Conservation (phyloP, 2,113 vertebrate genomes). For the Conger conger region DNA sequence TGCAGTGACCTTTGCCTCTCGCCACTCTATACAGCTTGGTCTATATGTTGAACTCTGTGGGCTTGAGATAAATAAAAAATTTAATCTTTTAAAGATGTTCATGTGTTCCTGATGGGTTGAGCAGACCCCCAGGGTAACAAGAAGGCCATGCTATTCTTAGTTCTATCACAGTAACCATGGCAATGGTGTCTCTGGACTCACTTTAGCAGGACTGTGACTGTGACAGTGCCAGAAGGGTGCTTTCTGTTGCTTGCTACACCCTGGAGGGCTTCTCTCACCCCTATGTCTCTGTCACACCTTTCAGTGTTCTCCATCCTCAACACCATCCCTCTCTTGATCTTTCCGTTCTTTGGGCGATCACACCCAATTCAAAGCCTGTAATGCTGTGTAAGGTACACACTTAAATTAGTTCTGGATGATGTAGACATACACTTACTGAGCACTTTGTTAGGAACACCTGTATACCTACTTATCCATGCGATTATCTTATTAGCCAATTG, state of each 20-base stretch:
- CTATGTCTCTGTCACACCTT: not conserved
- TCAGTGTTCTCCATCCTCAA: not conserved
- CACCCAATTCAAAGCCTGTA: not conserved
- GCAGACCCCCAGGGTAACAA: conserved; percentile 27
- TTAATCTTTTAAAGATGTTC: conserved; percentile 14
- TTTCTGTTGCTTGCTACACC: not conserved
- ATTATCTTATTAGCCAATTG: too few relatives aligned
- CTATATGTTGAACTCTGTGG: conserved; percentile 30
- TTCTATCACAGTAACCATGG: conserved; percentile 43
- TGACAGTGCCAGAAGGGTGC: conserved; percentile 24
- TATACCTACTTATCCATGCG: too few relatives aligned
- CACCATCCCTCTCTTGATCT: not conserved
- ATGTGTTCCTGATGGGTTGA: conserved; percentile 24
- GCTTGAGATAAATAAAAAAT: conserved; percentile 45
- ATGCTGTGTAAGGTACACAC: not conserved
- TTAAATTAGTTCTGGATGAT: not conserved
- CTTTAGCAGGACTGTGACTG: conserved; percentile 25
- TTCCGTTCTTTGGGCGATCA: not conserved
- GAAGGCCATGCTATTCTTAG: conserved; percentile 55
- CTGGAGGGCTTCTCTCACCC: not conserved
- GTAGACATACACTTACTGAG: too few relatives aligned
- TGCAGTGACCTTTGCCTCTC: conserved; percentile 16
- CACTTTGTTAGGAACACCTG: too few relatives aligned
- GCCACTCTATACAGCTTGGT: not conserved
- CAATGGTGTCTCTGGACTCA: conserved; percentile 35